Percentiles rank a stretch among this genome's conserved stretches.
phyloP scores from a whole-genome alignment of 2,888 invertebrate genomes.

The Charanyca ferruginea region DNA sequence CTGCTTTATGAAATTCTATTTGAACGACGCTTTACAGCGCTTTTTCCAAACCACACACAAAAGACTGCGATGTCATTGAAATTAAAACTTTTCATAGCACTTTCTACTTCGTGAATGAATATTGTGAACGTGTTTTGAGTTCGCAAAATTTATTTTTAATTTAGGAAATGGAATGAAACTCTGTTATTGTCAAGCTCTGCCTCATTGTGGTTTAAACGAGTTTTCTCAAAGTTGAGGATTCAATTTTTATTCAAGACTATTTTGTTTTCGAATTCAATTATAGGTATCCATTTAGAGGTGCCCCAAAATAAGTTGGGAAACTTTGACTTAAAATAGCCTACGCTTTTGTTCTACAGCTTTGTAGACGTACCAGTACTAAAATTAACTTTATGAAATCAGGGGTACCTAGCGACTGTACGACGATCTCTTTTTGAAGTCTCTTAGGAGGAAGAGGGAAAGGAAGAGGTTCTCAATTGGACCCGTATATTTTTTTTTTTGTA shows the following conservation, averaged over 20 bases:
- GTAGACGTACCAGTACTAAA: neutral
- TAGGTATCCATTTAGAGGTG: constrained; percentile 22
- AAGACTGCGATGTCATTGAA: constrained; percentile 44
- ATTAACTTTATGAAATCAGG: neutral
- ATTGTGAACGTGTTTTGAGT: constrained; percentile 62
- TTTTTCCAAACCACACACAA: constrained; percentile 46
- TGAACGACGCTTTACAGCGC: constrained; percentile 37
- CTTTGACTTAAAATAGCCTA: constrained; percentile 17
- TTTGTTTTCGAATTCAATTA: constrained; percentile 50
- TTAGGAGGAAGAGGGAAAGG: no score
- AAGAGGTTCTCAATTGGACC: no score
- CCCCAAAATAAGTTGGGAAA: constrained; percentile 19
- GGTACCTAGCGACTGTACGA: no score
- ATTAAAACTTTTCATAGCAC: constrained; percentile 44
- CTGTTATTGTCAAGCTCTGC: constrained; percentile 38
- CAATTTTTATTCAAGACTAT: constrained; percentile 26
- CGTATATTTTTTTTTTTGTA: no score
- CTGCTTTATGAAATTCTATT: constrained; percentile 60
- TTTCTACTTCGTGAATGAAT: constrained; percentile 43
- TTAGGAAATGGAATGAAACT: constrained; percentile 44
- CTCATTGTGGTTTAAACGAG: constrained; percentile 53
- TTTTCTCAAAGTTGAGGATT: constrained; percentile 37
- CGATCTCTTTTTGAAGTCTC: no score
- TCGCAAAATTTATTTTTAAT: constrained; percentile 62
- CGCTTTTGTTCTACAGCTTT: constrained; percentile 10